Evolutionary conservation across 2,888 invertebrate genomes (phyloP).

Genomic region (Adela reaumurella): DNA sequence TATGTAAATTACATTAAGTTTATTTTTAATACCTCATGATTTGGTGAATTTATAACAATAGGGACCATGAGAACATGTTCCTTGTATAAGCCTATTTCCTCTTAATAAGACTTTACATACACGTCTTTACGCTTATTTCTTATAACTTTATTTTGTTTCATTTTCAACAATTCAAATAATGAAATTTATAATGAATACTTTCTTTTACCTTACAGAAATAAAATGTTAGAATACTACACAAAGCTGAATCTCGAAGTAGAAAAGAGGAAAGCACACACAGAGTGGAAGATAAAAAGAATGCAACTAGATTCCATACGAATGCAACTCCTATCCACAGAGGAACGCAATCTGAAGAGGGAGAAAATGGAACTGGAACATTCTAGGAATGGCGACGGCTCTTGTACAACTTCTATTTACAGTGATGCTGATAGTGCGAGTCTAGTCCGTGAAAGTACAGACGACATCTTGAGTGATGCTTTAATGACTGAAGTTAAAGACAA

Average conservation of each 20-base stretch:
- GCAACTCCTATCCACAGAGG: conserved; percentile 45
- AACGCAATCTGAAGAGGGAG: conserved; percentile 52
- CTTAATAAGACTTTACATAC: too few relatives aligned
- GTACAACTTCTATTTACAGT: neutral
- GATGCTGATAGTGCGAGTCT: neutral
- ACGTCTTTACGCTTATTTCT: too few relatives aligned
- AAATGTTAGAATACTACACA: conserved; percentile 62
- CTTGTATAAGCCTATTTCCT: too few relatives aligned
- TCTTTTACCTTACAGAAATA: conserved; percentile 37
- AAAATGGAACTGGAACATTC: conserved; percentile 46
- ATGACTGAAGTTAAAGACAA: neutral
- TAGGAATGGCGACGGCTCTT: conserved; percentile 20
- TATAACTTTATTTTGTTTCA: too few relatives aligned
- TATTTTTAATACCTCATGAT: too few relatives aligned
- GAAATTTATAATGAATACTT: too few relatives aligned
- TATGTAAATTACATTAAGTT: too few relatives aligned
- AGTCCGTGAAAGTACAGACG: neutral
- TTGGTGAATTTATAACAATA: too few relatives aligned
- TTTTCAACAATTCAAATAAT: too few relatives aligned
- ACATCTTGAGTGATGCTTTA: neutral
- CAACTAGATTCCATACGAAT: conserved; percentile 42
- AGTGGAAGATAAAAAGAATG: conserved; percentile 53
- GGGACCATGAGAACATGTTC: too few relatives aligned
- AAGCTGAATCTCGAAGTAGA: conserved; percentile 59
- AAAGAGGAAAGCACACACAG: conserved; percentile 50